These are phyloP conservation scores for Chymomyza caudatula DNA, from an alignment of 2,888 invertebrate species.

Conservation along the genomic window DNA sequence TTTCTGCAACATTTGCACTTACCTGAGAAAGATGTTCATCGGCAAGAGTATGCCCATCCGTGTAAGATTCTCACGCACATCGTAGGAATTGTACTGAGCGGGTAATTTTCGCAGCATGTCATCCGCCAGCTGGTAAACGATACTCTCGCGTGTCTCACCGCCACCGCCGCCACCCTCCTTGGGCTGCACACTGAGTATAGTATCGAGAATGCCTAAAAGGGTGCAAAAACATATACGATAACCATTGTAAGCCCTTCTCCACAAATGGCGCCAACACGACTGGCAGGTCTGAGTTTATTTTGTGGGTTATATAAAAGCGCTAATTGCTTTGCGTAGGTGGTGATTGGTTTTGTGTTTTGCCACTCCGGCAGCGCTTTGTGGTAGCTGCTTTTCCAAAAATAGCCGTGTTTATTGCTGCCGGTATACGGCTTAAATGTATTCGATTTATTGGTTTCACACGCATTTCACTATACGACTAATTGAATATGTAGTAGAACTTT, in stretches of 20 bases:
- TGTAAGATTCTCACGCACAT: constrained; percentile 91
- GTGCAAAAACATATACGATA: neutral
- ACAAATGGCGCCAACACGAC: neutral
- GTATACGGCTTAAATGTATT: constrained; percentile 24
- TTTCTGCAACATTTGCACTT: neutral
- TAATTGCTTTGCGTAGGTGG: constrained; percentile 32
- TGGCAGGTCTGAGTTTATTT: neutral
- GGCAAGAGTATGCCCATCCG: constrained; percentile 95
- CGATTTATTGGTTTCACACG: constrained; percentile 28
- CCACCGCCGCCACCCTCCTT: constrained; percentile 95
- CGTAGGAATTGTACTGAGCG: constrained; percentile 90
- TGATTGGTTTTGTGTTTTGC: constrained; percentile 21
- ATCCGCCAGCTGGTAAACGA: constrained; percentile 93
- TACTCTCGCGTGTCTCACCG: constrained; percentile 94
- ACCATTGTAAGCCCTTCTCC: neutral
- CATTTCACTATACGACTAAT: constrained; percentile 14
- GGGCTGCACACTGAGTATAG: constrained; percentile 97
- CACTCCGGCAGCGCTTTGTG: neutral
- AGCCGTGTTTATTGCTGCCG: constrained; percentile 6
- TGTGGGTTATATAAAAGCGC: constrained; percentile 41
- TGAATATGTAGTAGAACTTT: constrained; percentile 33
- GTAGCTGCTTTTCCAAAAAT: constrained; percentile 10
- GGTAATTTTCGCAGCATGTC: constrained; percentile 95
- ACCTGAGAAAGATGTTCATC: constrained; percentile 95
- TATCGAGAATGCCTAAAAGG: constrained; percentile 87